Base-by-base conservation (phyloP, 2,888 invertebrate species). In the Geophilus truncorum region DNA sequence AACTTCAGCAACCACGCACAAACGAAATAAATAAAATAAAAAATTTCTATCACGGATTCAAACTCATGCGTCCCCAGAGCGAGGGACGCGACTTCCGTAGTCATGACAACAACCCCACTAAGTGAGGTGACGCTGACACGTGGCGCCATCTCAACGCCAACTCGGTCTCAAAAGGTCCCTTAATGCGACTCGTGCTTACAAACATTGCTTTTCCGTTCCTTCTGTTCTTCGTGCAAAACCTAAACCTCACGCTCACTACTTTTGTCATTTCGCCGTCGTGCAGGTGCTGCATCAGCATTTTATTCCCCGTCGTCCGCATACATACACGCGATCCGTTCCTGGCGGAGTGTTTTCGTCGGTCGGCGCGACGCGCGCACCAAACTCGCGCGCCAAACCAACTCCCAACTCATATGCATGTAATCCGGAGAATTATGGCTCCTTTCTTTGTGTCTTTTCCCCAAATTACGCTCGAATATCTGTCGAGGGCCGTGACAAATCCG, bases 121-220 rank as follows among this genome's bases (percentile, higher is more conserved):
- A 57, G 57, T 57, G 57, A 57, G 57, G 57, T 57, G 57, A 57
- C 57, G 57, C 57, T 57, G 57, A 57, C 57, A 57, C 57, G 57
- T 57, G 57, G 57, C 57, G 57, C 57, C 57, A 57, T 57, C 57
- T 57, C 7, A 57, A 57, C 57, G 57, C 57, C 23, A 18, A 45
- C n/a, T 45, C 18, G 45, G 45, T 45, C 45, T 45, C 45, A 57
- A 57, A 57, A 57, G 57, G 57, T 57, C 57, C 57, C 57, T 57
- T 57, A 57, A 57, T 57, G 57, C 57, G 57, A 57, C 23, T 57
- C 57, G 57, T 57, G 57, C 57, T 57, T 57, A 57, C 57, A 57
- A 57, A 57, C 57, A 57, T 40, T 57, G 57, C 57, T 23, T 7
- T 57, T 12, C 10, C 23, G 21, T 57, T 40, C 12, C 15, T 12